These are phyloP conservation scores for Prolemur simus DNA, from an alignment of 2,113 vertebrate species.

Conservation along the genomic window DNA sequence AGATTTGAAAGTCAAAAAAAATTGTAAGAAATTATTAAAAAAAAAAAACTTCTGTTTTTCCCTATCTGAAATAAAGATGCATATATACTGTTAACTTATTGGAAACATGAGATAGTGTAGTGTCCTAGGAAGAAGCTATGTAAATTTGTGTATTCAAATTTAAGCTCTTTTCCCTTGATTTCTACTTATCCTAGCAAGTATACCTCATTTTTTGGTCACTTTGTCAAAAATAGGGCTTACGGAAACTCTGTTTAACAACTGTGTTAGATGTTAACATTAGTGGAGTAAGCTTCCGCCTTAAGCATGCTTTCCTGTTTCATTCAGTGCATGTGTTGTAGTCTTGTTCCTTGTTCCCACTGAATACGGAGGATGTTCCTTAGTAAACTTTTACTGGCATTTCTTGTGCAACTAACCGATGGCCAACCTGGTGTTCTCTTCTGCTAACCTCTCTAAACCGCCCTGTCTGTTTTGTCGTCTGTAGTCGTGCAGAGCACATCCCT, in stretches of 20 bases:
- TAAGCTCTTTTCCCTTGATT: neutral
- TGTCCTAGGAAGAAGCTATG: neutral
- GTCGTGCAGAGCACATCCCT: conserved; percentile 98
- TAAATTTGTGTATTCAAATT: neutral
- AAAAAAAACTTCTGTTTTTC: neutral
- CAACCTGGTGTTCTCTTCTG: conserved; percentile 78
- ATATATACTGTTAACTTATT: neutral
- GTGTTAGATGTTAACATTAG: neutral
- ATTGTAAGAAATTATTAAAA: neutral
- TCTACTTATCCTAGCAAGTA: neutral
- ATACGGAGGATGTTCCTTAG: conserved; percentile 28
- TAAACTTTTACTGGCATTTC: conserved; percentile 48
- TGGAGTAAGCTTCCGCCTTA: neutral
- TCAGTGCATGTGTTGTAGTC: conserved; percentile 3
- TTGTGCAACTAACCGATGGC: conserved; percentile 85
- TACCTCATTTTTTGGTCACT: neutral
- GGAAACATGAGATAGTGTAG: neutral
- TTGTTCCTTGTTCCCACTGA: conserved; percentile 42
- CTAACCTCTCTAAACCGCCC: conserved; percentile 85
- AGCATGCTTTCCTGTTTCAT: conserved; percentile 8
- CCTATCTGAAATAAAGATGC: neutral
- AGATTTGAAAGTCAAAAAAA: neutral
- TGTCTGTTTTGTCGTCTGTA: conserved; percentile 90
- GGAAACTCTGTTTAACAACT: neutral
- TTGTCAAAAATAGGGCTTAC: neutral